A percentile compares a stretch with the other conserved stretches of the same genome.
Conservation (phyloP, 2,113 vertebrate species). For the Rallus limicola region DNA sequence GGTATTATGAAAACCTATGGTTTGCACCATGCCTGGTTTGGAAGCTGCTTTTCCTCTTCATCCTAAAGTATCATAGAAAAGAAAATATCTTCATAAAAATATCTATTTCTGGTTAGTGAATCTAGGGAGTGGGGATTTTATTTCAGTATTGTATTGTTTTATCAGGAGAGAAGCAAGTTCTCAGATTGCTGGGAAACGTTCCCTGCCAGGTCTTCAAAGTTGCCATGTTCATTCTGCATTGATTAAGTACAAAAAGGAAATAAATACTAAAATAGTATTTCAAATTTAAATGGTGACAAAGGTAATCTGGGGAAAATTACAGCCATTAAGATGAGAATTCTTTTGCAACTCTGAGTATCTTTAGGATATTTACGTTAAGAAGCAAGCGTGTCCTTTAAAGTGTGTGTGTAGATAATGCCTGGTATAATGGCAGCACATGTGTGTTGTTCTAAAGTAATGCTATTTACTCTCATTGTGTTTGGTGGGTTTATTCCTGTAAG, state of each 20-base stretch:
- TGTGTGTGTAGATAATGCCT: background rate
- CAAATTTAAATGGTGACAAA: background rate
- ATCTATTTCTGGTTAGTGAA: background rate
- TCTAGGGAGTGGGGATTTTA: background rate
- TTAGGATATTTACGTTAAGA: background rate
- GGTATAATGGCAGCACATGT: background rate
- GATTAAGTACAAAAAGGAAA: background rate
- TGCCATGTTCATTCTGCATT: background rate
- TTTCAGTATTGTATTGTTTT: background rate
- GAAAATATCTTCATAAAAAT: background rate
- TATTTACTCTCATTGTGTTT: background rate
- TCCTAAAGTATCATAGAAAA: background rate
- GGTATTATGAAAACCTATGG: background rate
- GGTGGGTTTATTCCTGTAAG: background rate
- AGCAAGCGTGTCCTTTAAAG: background rate
- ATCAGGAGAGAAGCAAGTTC: background rate
- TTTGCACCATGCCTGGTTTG: background rate
- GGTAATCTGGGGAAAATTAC: background rate
- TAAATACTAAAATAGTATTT: background rate
- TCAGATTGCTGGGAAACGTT: background rate
- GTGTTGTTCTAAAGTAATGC: background rate
- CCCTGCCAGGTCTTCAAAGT: background rate
- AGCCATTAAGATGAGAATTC: background rate
- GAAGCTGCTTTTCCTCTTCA: background rate
- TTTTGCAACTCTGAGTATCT: background rate